Base-by-base conservation (phyloP, 2,113 vertebrate genomes). In the Lontra canadensis region DNA sequence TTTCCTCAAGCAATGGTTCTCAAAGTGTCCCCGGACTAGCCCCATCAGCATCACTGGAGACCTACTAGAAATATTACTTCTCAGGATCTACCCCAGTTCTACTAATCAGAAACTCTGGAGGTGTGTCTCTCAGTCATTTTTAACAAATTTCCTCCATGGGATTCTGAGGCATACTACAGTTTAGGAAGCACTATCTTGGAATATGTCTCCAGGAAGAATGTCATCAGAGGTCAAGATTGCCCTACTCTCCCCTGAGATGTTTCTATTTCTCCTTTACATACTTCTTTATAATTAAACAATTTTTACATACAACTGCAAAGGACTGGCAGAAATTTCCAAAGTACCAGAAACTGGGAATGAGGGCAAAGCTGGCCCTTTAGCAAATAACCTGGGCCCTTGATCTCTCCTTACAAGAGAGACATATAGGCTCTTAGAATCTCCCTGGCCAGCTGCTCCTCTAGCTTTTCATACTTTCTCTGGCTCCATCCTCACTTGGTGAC, bases 341-440 rank as follows among this genome's bases (percentile, higher is more conserved):
- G 34, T 4, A 29, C 29, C 36, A 63, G 34, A 79, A 83, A 18
- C 1, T 26, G 52, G 39, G 73, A 78, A 21, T 26, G 4, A 83
- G 55, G 76, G 29, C 6, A 57, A 78, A 18, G 7, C 31, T 57
- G 79, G 52, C 79, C 39, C 3, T 20, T 71, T n/a, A 36, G 17
- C 49, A 36, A 92, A 36, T 34, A 59, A 61, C 25, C 44, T 29
- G 20, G 29, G 4, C 17, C n/a, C 94, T n/a, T 55, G 26, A 61
- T 31, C 25, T 92, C 59, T 92, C 52, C 23, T 17, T 47, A 49
- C 1, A 73, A 57, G 29, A 7, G 23, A 71, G 23, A 95, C 13
- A 17, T 1, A 21, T 0, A 14, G 2, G 25, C 21, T 83, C 6
- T 9, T 42, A 14, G 49, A n/a, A n/a, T 47, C 49, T 81, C 21